These are phyloP conservation scores for Hydropotes inermis DNA, from an alignment of 2,113 vertebrate genomes.

Conservation along the genomic window DNA sequence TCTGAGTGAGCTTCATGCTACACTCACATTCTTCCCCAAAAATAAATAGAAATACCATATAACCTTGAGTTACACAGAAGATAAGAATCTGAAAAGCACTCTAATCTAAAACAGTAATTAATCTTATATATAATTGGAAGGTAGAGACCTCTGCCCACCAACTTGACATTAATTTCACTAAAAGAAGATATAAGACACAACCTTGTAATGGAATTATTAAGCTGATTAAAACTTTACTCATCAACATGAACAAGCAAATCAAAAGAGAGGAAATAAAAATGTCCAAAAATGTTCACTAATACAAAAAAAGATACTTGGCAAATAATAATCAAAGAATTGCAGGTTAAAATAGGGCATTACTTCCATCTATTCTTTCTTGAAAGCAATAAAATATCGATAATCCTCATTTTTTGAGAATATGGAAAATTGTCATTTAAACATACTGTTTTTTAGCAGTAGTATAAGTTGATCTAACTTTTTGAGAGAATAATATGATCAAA, in stretches of 20 bases:
- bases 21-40: neutral
- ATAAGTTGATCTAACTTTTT: neutral
- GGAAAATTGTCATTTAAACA: neutral
- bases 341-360: neutral
- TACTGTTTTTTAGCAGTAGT: neutral
- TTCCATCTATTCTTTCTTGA: neutral
- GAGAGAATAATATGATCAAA: neutral
- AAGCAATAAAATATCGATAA: conserved; percentile 27
- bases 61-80: neutral
- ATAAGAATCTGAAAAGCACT: conserved; percentile 39
- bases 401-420: neutral
- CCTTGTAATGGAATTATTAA: conserved; percentile 14
- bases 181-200: conserved; percentile 36
- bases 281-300: neutral
- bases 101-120: conserved; percentile 34
- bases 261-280: conserved; percentile 26
- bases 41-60: neutral
- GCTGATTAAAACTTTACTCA: conserved; percentile 44
- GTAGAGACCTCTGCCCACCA: conserved; percentile 41
- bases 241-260: conserved; percentile 27
- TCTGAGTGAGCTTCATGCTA: neutral
- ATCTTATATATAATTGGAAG: conserved; percentile 43
- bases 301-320: neutral
- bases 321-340: neutral
- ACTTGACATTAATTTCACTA: conserved; percentile 47